A percentile compares a stretch with the other conserved stretches of the same genome.
Evolutionary conservation across 2,888 invertebrate species (phyloP).

Genomic region (Drosophila peninsularis): DNA sequence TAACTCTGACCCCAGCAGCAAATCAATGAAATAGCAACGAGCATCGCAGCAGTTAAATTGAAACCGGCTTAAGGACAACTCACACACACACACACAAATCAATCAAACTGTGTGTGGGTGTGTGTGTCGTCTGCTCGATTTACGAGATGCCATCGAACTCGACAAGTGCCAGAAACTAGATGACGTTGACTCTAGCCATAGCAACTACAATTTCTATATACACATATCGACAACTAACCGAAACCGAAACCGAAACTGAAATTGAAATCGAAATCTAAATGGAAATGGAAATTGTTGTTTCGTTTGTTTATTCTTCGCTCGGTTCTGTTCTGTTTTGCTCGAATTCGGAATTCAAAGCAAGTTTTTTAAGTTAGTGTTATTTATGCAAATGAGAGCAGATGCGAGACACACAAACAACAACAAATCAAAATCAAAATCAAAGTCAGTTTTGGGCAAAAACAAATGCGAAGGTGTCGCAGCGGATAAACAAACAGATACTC

Average conservation of each 20-base stretch:
- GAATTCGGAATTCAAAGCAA: slow-evolving; percentile 67
- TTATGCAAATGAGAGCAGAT: slow-evolving; percentile 63
- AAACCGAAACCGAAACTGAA: slow-evolving; percentile 23
- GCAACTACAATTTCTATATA: not conserved
- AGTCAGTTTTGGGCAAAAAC: slow-evolving; percentile 19
- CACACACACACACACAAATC: not conserved
- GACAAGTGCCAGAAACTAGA: slow-evolving; percentile 18
- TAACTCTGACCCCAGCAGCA: slow-evolving; percentile 63
- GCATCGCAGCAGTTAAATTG: slow-evolving; percentile 22
- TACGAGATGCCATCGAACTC: slow-evolving; percentile 55
- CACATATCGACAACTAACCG: not conserved
- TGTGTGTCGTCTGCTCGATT: slow-evolving; percentile 39
- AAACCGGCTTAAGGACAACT: slow-evolving; percentile 76
- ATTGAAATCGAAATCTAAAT: slow-evolving; percentile 6
- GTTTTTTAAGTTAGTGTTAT: slow-evolving; percentile 79
- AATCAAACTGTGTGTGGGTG: slow-evolving; percentile 30
- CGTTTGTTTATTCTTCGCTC: slow-evolving; percentile 6
- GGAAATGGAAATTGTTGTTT: slow-evolving; percentile 23
- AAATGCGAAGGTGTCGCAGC: slow-evolving; percentile 12
- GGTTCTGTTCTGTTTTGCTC: slow-evolving; percentile 14
- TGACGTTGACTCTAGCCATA: slow-evolving; percentile 16
- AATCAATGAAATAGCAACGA: slow-evolving; percentile 22
- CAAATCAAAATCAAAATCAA: slow-evolving; percentile 22
- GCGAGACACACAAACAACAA: slow-evolving; percentile 3
- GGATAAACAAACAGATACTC: slow-evolving; percentile 23